Evolutionary conservation across 2,113 vertebrate species (phyloP).

Genomic region (Zapornia atra): DNA sequence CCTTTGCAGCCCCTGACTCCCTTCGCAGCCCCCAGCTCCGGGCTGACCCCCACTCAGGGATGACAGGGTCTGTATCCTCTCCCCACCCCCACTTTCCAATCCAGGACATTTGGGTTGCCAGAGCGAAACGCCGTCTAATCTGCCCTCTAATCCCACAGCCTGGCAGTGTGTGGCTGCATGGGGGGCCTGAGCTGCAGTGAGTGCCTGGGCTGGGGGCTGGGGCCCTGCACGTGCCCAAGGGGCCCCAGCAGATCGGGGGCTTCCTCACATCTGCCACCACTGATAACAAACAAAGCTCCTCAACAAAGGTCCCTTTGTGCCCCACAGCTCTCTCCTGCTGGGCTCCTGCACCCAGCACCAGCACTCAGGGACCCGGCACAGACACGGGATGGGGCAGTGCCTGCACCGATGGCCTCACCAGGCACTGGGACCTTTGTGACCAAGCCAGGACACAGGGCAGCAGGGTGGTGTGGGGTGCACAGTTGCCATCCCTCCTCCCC

Average conservation of each 20-base stretch:
- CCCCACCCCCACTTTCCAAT: conserved; percentile 61
- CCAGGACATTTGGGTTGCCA: conserved; percentile 55
- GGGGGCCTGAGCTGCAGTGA: not conserved
- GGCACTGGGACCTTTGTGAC: not conserved
- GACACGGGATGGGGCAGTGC: not conserved
- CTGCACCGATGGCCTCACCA: accelerated
- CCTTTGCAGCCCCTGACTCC: not conserved
- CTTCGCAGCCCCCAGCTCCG: not conserved
- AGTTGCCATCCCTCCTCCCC: not conserved
- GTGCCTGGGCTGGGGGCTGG: conserved; percentile 15
- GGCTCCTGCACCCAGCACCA: not conserved
- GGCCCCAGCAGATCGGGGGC: not conserved
- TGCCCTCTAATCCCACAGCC: conserved; percentile 58
- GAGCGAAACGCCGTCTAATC: conserved; percentile 43
- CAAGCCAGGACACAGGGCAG: accelerated
- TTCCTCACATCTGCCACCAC: not conserved
- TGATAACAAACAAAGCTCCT: not conserved
- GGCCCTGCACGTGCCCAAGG: not conserved
- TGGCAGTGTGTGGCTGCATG: not conserved
- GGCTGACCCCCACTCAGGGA: not conserved
- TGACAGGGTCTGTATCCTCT: not conserved
- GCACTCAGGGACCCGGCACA: not conserved
- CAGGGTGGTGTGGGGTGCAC: accelerated
- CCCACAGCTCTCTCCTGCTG: not conserved
- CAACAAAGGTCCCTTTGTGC: conserved; percentile 32